A percentile compares a stretch with the other conserved stretches of the same genome.
phyloP scores from a whole-genome alignment of 2,888 invertebrate genomes.

The Mesorhabditis belari region DNA sequence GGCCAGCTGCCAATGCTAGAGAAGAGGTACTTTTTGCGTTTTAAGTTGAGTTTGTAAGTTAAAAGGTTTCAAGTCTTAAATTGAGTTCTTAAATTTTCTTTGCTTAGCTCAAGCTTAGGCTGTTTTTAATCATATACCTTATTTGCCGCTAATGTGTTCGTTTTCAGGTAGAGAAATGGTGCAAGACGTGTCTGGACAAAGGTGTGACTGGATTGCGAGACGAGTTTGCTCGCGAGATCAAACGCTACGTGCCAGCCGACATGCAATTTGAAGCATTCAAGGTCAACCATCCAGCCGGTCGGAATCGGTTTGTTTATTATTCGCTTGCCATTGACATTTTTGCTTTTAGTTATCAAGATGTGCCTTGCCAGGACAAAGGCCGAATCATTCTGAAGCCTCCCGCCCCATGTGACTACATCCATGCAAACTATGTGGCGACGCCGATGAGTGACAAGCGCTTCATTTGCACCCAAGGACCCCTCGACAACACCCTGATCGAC shows the following conservation, averaged over 20 bases:
- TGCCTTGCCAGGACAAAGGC: constrained; percentile 29
- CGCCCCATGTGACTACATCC: constrained; percentile 26
- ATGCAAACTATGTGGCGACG: constrained; percentile 33
- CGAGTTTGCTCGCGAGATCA: constrained; percentile 28
- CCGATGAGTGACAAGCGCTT: constrained; percentile 24
- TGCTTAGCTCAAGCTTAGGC: too few relatives aligned
- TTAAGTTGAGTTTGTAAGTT: too few relatives aligned
- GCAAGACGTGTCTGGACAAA: constrained; percentile 20
- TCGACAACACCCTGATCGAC: constrained; percentile 22
- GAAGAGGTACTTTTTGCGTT: too few relatives aligned
- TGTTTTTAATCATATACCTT: too few relatives aligned
- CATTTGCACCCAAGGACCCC: constrained; percentile 32
- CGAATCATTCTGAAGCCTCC: constrained; percentile 26
- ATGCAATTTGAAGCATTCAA: constrained; percentile 27
- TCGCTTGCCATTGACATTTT: neutral
- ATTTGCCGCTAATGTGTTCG: too few relatives aligned
- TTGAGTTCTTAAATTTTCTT: too few relatives aligned
- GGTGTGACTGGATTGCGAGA: constrained; percentile 27
- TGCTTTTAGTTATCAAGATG: constrained; percentile 21
- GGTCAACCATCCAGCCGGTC: constrained; percentile 16
- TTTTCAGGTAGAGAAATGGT: constrained; percentile 19
- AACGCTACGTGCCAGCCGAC: constrained; percentile 24
- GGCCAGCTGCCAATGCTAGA: neutral
- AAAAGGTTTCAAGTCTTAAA: too few relatives aligned
- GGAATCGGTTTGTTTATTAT: constrained; percentile 4